A percentile compares a stretch with the other conserved stretches of the same genome.
phyloP scores from a whole-genome alignment of 2,113 vertebrate genomes.

The Paraplagusia blochii region DNA sequence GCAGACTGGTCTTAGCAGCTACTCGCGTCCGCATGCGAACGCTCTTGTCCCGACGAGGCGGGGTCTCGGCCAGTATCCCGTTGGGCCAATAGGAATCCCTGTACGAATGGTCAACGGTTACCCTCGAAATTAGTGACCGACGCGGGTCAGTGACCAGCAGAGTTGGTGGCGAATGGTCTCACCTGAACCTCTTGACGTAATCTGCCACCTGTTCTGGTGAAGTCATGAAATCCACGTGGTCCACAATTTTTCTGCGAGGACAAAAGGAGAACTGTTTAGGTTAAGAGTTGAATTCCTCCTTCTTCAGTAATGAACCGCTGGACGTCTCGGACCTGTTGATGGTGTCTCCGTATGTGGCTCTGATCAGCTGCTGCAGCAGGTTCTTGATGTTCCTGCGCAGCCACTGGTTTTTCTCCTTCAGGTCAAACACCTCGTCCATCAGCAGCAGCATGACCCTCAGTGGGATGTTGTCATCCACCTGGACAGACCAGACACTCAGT shows the following conservation, averaged over 20 bases:
- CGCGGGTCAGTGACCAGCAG: constrained; percentile 1
- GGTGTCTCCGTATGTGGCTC: constrained; percentile 95
- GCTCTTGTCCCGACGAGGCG: constrained; percentile 87
- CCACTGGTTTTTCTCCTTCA: constrained; percentile 99
- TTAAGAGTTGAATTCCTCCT: neutral
- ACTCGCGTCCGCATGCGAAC: constrained; percentile 95
- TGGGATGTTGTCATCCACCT: constrained; percentile 98
- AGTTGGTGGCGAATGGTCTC: constrained; percentile 20
- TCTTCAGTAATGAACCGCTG: no score
- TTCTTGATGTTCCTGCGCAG: constrained; percentile 98
- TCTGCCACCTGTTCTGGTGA: constrained; percentile 98
- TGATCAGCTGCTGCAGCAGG: constrained; percentile 95
- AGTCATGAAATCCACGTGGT: constrained; percentile 96
- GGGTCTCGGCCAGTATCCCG: constrained; percentile 91
- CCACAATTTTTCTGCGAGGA: constrained; percentile 92
- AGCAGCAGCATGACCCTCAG: constrained; percentile 95
- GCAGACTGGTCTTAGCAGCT: constrained; percentile 92
- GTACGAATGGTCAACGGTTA: constrained; percentile 31
- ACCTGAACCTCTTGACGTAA: constrained; percentile 97
- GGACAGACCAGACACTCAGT: constrained; percentile 1
- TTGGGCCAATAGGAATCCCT: constrained; percentile 99
- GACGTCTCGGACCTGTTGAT: constrained; percentile 85
- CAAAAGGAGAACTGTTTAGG: constrained; percentile 18
- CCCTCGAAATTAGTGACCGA: neutral
- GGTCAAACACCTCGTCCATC: constrained; percentile 98